Evolutionary conservation across 2,113 vertebrate species (phyloP).

Genomic region (Catagonus wagneri): DNA sequence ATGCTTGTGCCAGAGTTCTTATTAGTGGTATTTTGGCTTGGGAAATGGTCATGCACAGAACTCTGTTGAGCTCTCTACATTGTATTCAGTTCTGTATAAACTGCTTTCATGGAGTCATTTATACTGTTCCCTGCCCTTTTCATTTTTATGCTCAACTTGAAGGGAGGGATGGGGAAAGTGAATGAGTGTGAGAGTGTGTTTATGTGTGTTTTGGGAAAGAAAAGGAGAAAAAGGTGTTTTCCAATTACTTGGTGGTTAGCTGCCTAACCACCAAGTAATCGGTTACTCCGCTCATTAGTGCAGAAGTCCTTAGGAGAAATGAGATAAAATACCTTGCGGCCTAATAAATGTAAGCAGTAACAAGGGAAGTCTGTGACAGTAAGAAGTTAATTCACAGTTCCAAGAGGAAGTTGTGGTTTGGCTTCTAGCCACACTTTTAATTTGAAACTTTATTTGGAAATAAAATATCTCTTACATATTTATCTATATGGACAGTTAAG

Average conservation of each 20-base stretch:
- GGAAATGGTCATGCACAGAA: not conserved
- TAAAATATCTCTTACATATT: not conserved
- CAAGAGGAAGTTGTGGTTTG: constrained; percentile 26
- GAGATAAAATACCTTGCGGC: not conserved
- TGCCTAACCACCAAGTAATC: too few species aligned
- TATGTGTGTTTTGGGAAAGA: not conserved
- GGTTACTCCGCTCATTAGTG: not conserved
- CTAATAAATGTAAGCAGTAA: not conserved
- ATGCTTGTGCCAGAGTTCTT: not conserved
- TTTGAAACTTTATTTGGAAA: constrained; percentile 39
- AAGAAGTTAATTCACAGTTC: not conserved
- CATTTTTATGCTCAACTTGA: not conserved
- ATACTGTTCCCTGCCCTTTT: not conserved
- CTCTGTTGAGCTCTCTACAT: not conserved
- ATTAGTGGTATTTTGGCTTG: constrained; percentile 40
- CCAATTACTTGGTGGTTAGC: not conserved
- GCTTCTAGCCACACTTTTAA: constrained; percentile 1
- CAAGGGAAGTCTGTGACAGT: not conserved
- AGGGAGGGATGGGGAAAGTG: not conserved
- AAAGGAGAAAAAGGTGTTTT: not conserved
- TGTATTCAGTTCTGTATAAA: not conserved
- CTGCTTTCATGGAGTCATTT: constrained; percentile 11
- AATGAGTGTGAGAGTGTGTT: not conserved
- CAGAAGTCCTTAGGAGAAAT: not conserved
- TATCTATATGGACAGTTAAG: constrained; percentile 32